These are phyloP conservation scores for Gymnoscopelus microlampas DNA, from an alignment of 2,797 vertebrate species.

Conservation along the genomic window DNA sequence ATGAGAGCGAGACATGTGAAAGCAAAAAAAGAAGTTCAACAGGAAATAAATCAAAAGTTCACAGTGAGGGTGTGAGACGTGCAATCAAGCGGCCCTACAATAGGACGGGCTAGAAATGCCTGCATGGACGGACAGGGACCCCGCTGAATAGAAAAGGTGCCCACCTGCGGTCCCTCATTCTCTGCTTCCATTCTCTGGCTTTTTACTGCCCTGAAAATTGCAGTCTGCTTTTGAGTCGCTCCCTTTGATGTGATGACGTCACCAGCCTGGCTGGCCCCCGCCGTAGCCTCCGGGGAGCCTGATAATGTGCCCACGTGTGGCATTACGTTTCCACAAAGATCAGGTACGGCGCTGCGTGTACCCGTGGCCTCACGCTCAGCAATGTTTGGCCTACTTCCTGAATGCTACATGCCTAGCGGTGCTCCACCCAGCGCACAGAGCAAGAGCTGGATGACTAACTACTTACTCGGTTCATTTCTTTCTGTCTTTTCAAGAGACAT, in stretches of 20 bases:
- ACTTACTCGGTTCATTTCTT: no score
- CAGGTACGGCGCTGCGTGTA: constrained; percentile 56
- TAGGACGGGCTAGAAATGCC: constrained; percentile 47
- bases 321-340: constrained; percentile 60
- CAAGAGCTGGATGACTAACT: not conserved
- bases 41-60: constrained; percentile 29
- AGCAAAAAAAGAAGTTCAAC: constrained; percentile 23
- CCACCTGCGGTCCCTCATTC: constrained; percentile 73
- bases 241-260: constrained; percentile 67
- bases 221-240: constrained; percentile 63
- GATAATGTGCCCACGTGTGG: constrained; percentile 65
- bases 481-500: no score
- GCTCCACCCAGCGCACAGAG: constrained; percentile 56
- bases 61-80: constrained; percentile 23
- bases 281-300: constrained; percentile 55
- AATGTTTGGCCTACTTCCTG: constrained; percentile 58
- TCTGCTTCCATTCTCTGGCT: constrained; percentile 48
- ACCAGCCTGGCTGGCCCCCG: constrained; percentile 33
- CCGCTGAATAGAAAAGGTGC: constrained; percentile 54
- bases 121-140: constrained; percentile 20
- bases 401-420: constrained; percentile 23
- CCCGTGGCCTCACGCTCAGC: constrained; percentile 13
- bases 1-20: not conserved
- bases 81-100: constrained; percentile 68
- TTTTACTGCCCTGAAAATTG: constrained; percentile 67